Percentiles rank a stretch among this genome's conserved stretches.
These are phyloP conservation scores for Pseudorhombus dupliciocellatus DNA, from an alignment of 2,113 vertebrate species.

Conservation along the genomic window DNA sequence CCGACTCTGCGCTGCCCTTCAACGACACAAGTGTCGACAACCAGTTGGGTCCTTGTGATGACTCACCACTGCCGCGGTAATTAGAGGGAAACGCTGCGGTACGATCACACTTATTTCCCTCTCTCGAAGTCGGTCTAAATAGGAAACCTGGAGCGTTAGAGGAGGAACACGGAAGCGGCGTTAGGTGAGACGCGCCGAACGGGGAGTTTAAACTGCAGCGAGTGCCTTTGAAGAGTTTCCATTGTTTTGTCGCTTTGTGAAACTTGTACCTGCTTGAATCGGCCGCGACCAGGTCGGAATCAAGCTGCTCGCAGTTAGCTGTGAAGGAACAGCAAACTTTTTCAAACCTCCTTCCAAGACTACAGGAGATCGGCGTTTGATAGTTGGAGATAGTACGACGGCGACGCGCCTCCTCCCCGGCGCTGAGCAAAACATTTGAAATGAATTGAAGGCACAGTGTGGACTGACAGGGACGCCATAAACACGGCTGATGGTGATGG, in stretches of 20 bases:
- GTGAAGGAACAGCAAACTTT: conserved; percentile 3
- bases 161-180: not conserved
- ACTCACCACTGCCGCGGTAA: not conserved
- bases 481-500: conserved; percentile 12
- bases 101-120: not conserved
- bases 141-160: not conserved
- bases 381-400: conserved; percentile 29
- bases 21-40: too few species aligned
- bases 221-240: conserved; percentile 12
- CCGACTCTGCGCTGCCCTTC: too few species aligned
- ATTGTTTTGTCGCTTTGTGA: conserved; percentile 5
- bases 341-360: conserved; percentile 1
- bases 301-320: conserved; percentile 5
- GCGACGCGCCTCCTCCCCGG: conserved; percentile 33
- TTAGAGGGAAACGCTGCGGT: not conserved
- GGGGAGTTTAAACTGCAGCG: not conserved
- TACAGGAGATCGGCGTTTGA: conserved; percentile 35
- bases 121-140: not conserved
- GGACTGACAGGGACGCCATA: conserved; percentile 26
- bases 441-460: conserved; percentile 50
- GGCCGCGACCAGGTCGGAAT: conserved; percentile 1
- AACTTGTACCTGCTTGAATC: conserved; percentile 20
- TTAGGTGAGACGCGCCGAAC: conserved; percentile 17
- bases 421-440: conserved; percentile 44
- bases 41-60: not conserved